Evolutionary conservation across 2,888 invertebrate genomes (phyloP), one percentile per base, ranked within the genome.

Genomic region (Leucophenga maculata): DNA sequence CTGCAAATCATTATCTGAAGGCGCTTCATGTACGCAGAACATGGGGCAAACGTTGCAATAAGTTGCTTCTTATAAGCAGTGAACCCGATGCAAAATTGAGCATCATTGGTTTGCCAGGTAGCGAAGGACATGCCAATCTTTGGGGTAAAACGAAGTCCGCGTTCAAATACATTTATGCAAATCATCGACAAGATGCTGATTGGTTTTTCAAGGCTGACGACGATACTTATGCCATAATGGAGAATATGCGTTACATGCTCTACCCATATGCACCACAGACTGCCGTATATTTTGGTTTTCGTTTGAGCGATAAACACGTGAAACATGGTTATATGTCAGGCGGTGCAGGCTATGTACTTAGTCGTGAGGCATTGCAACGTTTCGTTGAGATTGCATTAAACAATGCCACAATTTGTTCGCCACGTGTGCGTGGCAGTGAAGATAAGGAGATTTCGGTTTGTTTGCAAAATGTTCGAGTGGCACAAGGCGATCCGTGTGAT

Each of bases 141-240:
- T 99, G 99, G 98, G 95, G 93, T 2, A 99, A 99, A 90, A 98
- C 98, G 0, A 97, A 97, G 88, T 94, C 93, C 74, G 97, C 97
- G 0, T 97, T 97, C 86, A 92, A 93, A 79, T 95, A 97, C 85
- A 92, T 95, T 9, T 95, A 96, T 85, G 91, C 94, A 75, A 90
- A 97, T 85, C 93, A 97, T 86, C 89, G 93, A 54, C 90, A 96
- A 75, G 92, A 97, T 67, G 95, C 94, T 0, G 98, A 98, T 88
- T 98, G 97, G 97, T 98, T 99, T 88, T 90, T 98, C 84, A 99
- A 99, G 88, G 98, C 98, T n/a, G 98, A 99, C 84, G 98, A 98
- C 89, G 98, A 98, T 86, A 98, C 98, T 97, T 99, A 97, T 88
- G 95, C 98, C 8, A 91, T 99, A 18, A 91, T 98, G 55, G 99